Evolutionary conservation across 2,797 vertebrate genomes (phyloP), one percentile per base, ranked within the genome.

Genomic region (Setipinna tenuifilis): DNA sequence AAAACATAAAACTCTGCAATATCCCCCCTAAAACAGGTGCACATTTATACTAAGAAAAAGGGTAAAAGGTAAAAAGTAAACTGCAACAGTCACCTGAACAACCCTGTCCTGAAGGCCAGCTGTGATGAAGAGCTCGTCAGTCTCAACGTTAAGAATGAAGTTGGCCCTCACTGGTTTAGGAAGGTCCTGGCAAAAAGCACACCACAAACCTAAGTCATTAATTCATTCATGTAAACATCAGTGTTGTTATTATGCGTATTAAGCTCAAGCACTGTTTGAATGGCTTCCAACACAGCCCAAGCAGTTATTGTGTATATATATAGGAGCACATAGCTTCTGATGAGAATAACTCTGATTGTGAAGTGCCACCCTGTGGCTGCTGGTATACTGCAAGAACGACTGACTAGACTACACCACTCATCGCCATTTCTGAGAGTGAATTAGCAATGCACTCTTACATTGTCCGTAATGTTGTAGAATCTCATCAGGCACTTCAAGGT

Each of bases 71-170:
- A 65, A 65, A 68, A 35, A 11, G 31, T 71, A 71, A 71, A 78
- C 71, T 41, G 0, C 14, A 35, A 17, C 10, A 19, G 31, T 78
- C 65, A 96, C 96, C 96, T 97, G 96, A 19, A 97, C 96, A 0
- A 97, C 96, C 89, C 96, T 89, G 90, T 97, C 96, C 91, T 97
- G 96, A 28, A 97, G 91, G 0, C 96, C 96, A 0, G 96, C 96
- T 0, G 96, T 97, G 28, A 97, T 97, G 90, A 96, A 96, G 12
- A 97, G 95, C 87, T 97, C 96, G 25, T 97, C 96, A 0, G 94
- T 96, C 92, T 97, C 96, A 86, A 97, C 96, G 0, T 94, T 96
- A 48, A 97, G 94, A 85, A 97, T 96, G 89, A 97, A 97, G 91
- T 95, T 96, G 59, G 96, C 96, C 87, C 94, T 89, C 57, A 95